phyloP scores from a whole-genome alignment of 2,888 invertebrate genomes.

The Acanthosepion esculentum region DNA sequence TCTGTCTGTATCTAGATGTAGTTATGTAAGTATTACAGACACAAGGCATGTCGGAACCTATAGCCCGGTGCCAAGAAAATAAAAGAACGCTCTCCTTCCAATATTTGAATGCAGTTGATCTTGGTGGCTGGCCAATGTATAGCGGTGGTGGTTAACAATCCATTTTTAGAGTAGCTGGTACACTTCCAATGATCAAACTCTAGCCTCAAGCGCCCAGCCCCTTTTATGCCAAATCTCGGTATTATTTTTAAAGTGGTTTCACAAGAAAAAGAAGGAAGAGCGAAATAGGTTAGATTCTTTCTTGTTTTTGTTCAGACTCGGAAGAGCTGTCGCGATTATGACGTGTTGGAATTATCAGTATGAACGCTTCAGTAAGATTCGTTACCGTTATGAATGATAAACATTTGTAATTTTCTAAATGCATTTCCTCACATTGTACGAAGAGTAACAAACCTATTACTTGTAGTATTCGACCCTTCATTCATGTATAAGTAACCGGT shows the following conservation, averaged over 20 bases:
- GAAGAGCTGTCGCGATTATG: background rate
- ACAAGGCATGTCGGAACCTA: background rate
- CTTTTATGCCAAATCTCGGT: background rate
- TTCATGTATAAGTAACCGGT: too few species aligned
- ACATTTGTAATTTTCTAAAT: too few species aligned
- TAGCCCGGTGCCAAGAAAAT: background rate
- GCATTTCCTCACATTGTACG: too few species aligned
- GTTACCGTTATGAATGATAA: background rate
- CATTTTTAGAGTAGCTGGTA: slow-evolving; percentile 1
- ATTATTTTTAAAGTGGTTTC: background rate
- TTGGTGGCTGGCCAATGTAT: background rate
- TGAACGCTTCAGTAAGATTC: background rate
- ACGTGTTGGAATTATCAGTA: background rate
- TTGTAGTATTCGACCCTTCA: too few species aligned
- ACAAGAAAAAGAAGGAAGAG: background rate
- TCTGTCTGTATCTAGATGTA: background rate
- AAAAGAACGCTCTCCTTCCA: background rate
- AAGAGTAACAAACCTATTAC: too few species aligned
- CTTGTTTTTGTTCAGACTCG: background rate
- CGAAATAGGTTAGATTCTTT: background rate
- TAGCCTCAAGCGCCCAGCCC: background rate
- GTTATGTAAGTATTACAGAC: background rate
- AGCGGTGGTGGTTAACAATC: background rate
- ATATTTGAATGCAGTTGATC: slow-evolving; percentile 33
- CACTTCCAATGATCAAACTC: background rate